Conservation (phyloP, 2,888 invertebrate genomes). For the Acanthosoma haemorrhoidale region DNA sequence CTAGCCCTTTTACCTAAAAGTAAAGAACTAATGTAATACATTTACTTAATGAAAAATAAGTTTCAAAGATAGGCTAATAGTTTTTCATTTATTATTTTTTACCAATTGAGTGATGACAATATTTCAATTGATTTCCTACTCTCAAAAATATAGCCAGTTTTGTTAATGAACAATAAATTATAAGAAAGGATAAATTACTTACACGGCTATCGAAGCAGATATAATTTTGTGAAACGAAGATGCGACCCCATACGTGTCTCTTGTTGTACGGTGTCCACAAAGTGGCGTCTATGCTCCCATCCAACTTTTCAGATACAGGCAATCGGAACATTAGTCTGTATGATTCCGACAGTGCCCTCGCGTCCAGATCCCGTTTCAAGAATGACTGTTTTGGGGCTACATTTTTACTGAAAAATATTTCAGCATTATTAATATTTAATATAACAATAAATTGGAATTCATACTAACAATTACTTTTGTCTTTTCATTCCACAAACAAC, state of each 20-base stretch:
- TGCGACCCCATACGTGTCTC: conserved; percentile 75
- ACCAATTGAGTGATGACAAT: neutral
- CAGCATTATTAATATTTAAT: too few relatives aligned
- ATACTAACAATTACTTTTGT: too few relatives aligned
- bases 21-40: conserved; percentile 52
- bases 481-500: neutral
- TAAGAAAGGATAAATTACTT: too few relatives aligned
- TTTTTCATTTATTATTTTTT: neutral
- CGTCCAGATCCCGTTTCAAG: conserved; percentile 90
- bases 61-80: conserved; percentile 66
- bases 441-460: too few relatives aligned
- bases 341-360: conserved; percentile 86
- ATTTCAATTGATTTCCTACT: neutral
- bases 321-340: conserved; percentile 80
- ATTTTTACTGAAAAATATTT: conserved; percentile 66
- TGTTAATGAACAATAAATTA: too few relatives aligned
- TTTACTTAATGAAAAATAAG: conserved; percentile 94
- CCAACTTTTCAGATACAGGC: conserved; percentile 84
- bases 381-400: conserved; percentile 86
- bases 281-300: conserved; percentile 86
- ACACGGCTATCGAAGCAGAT: conserved; percentile 95
- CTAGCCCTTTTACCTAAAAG: conserved; percentile 66
- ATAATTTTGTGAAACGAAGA: conserved; percentile 90
- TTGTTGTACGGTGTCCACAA: conserved; percentile 95
- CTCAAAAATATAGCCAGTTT: too few relatives aligned